Conservation (phyloP, 2,888 invertebrate species). For the Neoaliturus tenellus region DNA sequence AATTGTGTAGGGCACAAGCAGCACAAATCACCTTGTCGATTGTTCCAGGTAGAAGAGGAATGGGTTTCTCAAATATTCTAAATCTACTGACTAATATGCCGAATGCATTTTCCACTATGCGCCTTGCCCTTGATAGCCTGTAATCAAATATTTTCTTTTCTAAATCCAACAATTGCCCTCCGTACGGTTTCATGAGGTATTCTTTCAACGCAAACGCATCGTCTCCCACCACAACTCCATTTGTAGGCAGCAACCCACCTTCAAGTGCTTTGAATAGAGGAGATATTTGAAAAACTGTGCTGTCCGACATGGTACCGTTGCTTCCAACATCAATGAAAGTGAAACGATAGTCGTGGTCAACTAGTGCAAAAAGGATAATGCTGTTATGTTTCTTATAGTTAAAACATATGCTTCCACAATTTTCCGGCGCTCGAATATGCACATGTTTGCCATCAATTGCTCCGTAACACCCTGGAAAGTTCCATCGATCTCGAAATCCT, state of each 20-base stretch:
- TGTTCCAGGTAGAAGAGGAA: slow-evolving; percentile 60
- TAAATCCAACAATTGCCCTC: slow-evolving; percentile 52
- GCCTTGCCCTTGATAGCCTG: slow-evolving; percentile 61
- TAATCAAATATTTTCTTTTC: slow-evolving; percentile 61
- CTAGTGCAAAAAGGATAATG: slow-evolving; percentile 32
- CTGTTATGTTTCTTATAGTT: slow-evolving; percentile 33
- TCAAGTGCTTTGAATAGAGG: slow-evolving; percentile 11
- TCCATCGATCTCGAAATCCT: slow-evolving; percentile 30
- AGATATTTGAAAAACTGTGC: slow-evolving; percentile 33
- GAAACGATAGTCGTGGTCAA: slow-evolving; percentile 35
- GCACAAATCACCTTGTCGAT: slow-evolving; percentile 10
- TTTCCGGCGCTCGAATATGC: slow-evolving; percentile 30
- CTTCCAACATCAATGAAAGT: slow-evolving; percentile 50
- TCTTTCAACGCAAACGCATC: slow-evolving; percentile 65
- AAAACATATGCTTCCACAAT: slow-evolving; percentile 24
- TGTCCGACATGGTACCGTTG: slow-evolving; percentile 21
- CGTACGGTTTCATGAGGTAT: slow-evolving; percentile 65
- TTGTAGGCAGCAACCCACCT: slow-evolving; percentile 9
- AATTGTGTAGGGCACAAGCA: slow-evolving; percentile 49
- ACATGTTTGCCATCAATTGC: no score
- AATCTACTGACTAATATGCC: slow-evolving; percentile 64
- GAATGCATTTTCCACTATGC: slow-evolving; percentile 61
- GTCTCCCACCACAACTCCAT: slow-evolving; percentile 63
- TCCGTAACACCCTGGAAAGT: slow-evolving; percentile 40
- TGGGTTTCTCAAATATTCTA: slow-evolving; percentile 62